Percentiles rank a stretch among this genome's conserved stretches.
phyloP scores from a whole-genome alignment of 1,140 invertebrate genomes.

The Drosophila setifemur region DNA sequence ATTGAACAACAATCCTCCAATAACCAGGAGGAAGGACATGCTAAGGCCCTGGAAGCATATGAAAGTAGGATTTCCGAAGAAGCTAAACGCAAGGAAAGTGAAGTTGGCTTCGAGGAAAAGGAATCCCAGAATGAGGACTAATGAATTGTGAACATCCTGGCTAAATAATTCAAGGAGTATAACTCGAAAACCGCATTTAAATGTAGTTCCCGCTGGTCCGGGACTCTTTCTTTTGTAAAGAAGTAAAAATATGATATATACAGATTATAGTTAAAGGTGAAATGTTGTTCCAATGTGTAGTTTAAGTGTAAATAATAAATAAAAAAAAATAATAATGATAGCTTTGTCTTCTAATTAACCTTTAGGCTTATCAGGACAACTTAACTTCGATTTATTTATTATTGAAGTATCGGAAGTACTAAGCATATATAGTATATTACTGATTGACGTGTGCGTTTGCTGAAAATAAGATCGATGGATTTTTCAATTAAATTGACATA shows the following conservation, averaged over 20 bases:
- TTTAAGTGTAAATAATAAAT: constrained; percentile 23
- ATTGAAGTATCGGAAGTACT: constrained; percentile 7
- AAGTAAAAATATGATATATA: not conserved
- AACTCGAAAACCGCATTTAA: constrained; percentile 2
- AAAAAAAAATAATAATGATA: not conserved
- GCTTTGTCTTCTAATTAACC: constrained; percentile 3
- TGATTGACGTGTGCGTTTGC: constrained; percentile 13
- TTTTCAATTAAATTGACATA: constrained; percentile 30
- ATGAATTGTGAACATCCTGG: not conserved
- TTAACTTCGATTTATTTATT: constrained; percentile 1
- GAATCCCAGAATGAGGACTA: not conserved
- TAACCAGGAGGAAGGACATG: constrained; percentile 31
- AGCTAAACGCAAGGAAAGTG: constrained; percentile 1
- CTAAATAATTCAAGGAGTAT: too few species aligned
- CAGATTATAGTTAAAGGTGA: not conserved
- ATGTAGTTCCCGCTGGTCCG: constrained; percentile 25
- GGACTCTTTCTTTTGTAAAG: not conserved
- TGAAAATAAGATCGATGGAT: constrained; percentile 24
- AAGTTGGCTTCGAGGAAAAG: not conserved
- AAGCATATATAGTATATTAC: constrained; percentile 12
- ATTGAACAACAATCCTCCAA: not conserved
- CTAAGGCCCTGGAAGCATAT: constrained; percentile 31
- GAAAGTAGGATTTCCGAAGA: not conserved
- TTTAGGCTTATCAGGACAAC: not conserved
- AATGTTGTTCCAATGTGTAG: constrained; percentile 5